Percentiles rank a stretch among this genome's conserved stretches.
Conservation (phyloP, 2,888 invertebrate species). For the Dyspetes luteomarginatus region DNA sequence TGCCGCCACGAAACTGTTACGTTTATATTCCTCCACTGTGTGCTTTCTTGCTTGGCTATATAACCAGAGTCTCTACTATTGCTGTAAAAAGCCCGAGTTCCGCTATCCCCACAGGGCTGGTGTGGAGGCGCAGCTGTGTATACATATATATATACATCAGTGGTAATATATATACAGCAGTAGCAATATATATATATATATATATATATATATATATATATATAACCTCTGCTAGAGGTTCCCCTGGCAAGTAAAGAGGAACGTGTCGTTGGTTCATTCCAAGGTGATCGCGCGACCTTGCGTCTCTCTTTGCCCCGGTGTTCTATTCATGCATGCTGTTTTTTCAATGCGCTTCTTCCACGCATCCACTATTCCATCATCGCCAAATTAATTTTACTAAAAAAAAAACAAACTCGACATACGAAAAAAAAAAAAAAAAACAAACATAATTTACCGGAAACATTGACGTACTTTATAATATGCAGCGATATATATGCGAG, state of each 20-base stretch:
- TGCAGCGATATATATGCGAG: too few relatives aligned
- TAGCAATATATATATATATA: constrained; percentile 20
- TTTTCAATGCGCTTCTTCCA: not conserved
- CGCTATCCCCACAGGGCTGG: constrained; percentile 74
- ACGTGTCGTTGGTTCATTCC: constrained; percentile 73
- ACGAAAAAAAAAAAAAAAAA: too few relatives aligned
- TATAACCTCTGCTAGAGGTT: constrained; percentile 23
- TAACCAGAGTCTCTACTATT: too few relatives aligned
- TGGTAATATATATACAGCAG: too few relatives aligned
- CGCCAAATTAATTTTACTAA: too few relatives aligned
- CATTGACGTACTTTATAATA: too few relatives aligned
- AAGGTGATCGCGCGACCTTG: constrained; percentile 81
- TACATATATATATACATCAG: too few relatives aligned
- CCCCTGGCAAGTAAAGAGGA: constrained; percentile 61
- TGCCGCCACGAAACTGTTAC: too few relatives aligned
- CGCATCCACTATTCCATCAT: too few relatives aligned
- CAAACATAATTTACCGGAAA: too few relatives aligned
- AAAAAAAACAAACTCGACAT: too few relatives aligned
- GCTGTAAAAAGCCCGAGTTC: constrained; percentile 78
- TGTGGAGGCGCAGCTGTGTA: constrained; percentile 72
- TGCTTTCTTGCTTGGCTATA: constrained; percentile 66
- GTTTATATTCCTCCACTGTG: too few relatives aligned
- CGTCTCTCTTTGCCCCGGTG: constrained; percentile 62
- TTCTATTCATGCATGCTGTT: constrained; percentile 22
- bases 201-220: constrained; percentile 11